A percentile compares a stretch with the other conserved stretches of the same genome.
Evolutionary conservation across 2,113 vertebrate genomes (phyloP).

Genomic region (Paramisgurnus dabryanus): DNA sequence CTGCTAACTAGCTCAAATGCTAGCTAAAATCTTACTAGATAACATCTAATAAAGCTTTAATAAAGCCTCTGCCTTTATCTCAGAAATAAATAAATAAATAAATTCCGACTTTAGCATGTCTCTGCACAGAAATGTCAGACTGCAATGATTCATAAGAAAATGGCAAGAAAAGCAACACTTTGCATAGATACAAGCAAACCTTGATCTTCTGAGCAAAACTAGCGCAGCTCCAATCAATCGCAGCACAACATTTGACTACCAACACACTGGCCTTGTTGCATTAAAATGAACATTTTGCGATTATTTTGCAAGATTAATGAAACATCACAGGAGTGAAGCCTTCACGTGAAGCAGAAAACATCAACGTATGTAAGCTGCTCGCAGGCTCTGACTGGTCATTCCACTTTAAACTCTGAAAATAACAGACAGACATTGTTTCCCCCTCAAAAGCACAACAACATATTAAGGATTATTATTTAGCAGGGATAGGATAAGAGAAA

Average conservation of each 20-base stretch:
- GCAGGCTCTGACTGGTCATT: background rate
- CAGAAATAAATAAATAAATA: background rate
- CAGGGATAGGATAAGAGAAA: background rate
- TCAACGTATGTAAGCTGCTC: constrained; percentile 17
- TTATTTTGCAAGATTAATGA: background rate
- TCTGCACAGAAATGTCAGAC: background rate
- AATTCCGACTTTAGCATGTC: background rate
- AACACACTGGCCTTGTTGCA: background rate
- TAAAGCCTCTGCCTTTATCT: background rate
- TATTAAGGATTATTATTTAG: constrained; percentile 40
- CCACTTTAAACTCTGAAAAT: constrained; percentile 24
- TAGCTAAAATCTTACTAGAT: too few relatives aligned
- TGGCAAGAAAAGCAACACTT: background rate
- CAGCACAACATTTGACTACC: background rate
- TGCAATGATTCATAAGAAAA: constrained; percentile 1
- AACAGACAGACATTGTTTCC: constrained; percentile 36
- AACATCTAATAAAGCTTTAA: background rate
- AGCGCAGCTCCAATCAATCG: background rate
- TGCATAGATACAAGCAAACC: background rate
- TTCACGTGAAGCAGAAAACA: constrained; percentile 6
- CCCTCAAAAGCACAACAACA: constrained; percentile 36
- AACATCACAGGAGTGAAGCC: background rate
- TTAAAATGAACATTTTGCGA: background rate
- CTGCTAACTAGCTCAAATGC: too few relatives aligned
- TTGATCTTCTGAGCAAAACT: constrained; percentile 17